These are phyloP conservation scores for Sander lucioperca DNA, from an alignment of 2,113 vertebrate species.

Conservation along the genomic window DNA sequence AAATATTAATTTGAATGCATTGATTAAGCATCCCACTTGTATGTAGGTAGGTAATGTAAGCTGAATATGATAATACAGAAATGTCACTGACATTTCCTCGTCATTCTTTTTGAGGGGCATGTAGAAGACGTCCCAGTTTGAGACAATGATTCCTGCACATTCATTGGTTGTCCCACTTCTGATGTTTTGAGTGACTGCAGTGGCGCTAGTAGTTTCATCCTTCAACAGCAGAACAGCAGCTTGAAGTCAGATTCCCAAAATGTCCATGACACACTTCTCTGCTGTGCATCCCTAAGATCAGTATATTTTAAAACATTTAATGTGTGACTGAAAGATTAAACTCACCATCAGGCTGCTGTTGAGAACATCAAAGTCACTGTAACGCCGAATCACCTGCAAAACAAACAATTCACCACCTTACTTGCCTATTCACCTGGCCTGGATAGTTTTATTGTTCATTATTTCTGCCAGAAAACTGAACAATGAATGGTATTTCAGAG, in stretches of 20 bases:
- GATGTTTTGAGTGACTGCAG: too few species aligned
- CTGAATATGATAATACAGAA: too few species aligned
- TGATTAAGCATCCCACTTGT: too few species aligned
- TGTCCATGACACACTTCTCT: background rate
- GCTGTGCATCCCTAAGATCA: background rate
- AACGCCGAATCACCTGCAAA: conserved; percentile 94
- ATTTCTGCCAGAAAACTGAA: background rate
- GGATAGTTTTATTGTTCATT: background rate
- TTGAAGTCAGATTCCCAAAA: background rate
- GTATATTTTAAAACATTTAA: background rate
- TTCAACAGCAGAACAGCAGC: background rate
- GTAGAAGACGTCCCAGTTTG: too few species aligned
- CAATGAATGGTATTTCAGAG: background rate
- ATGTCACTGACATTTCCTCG: too few species aligned
- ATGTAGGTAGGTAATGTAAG: too few species aligned
- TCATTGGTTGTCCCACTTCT: too few species aligned
- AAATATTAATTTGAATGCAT: too few species aligned
- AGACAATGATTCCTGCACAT: too few species aligned
- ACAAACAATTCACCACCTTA: conserved; percentile 82
- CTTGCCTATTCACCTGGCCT: background rate
- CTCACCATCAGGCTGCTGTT: conserved; percentile 96
- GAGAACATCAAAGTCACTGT: conserved; percentile 97
- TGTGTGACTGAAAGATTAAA: conserved; percentile 8
- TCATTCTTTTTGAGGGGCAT: too few species aligned
- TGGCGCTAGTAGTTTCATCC: background rate